Percentiles rank a stretch among this genome's conserved stretches.
phyloP scores from a whole-genome alignment of 2,113 vertebrate species.

The Phyllostomus discolor region DNA sequence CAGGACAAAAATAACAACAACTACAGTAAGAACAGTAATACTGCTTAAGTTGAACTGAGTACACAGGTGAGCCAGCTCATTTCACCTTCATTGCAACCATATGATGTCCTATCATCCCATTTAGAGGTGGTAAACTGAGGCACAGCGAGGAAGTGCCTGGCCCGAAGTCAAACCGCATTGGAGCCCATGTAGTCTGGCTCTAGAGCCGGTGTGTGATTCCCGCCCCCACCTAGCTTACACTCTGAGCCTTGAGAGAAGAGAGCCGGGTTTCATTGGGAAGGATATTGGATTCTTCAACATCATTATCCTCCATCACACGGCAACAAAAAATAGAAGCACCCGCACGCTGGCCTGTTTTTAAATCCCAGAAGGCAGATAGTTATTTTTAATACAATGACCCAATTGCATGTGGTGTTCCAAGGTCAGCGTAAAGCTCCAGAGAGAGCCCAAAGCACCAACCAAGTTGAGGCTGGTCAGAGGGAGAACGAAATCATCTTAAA shows the following conservation, averaged over 20 bases:
- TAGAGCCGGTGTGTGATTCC: accelerated
- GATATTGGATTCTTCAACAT: neutral
- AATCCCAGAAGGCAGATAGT: slow-evolving; percentile 66
- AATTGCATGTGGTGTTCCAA: slow-evolving; percentile 70
- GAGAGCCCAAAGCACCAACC: slow-evolving; percentile 30
- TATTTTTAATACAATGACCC: slow-evolving; percentile 80
- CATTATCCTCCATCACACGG: neutral
- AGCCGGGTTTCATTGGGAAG: neutral
- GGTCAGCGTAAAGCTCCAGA: slow-evolving; percentile 63
- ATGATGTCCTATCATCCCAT: neutral
- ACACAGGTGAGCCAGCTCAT: neutral
- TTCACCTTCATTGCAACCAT: neutral
- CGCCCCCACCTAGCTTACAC: accelerated
- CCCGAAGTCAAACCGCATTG: neutral
- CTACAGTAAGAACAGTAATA: neutral
- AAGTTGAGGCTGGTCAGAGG: neutral
- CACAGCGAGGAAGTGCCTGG: neutral
- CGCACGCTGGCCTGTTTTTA: slow-evolving; percentile 63
- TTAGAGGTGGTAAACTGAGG: neutral
- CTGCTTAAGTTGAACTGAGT: neutral
- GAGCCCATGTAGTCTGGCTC: accelerated
- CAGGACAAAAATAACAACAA: neutral
- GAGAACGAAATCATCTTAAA: slow-evolving; percentile 28
- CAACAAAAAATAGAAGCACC: slow-evolving; percentile 54
- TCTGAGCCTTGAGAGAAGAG: neutral